A percentile compares a stretch with the other conserved stretches of the same genome.
Evolutionary conservation across 2,113 vertebrate genomes (phyloP).

Genomic region (Okapia johnstoni): DNA sequence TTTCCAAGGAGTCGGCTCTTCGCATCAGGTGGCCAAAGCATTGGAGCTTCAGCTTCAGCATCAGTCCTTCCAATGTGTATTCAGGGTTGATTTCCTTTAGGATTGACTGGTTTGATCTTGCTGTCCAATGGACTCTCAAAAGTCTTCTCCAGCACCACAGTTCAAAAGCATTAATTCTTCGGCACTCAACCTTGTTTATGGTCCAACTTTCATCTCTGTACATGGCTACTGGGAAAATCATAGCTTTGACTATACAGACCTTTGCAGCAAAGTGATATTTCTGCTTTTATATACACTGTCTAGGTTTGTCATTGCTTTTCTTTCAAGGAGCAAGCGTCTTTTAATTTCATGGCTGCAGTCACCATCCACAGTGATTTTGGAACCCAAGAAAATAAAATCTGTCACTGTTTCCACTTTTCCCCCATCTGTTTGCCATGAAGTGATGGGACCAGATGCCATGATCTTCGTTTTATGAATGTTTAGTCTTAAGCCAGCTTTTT

Average conservation of each 20-base stretch:
- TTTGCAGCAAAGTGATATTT: neutral
- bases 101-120: neutral
- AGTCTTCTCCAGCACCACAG: neutral
- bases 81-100: neutral
- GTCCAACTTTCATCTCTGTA: neutral
- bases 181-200: neutral
- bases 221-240: neutral
- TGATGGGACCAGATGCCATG: neutral
- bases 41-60: neutral
- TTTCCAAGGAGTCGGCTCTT: neutral
- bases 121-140: neutral
- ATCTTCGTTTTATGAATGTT: neutral
- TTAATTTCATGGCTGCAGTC: neutral
- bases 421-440: neutral
- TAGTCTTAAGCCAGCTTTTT: neutral
- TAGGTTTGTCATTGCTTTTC: neutral
- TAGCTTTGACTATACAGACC: neutral
- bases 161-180: neutral
- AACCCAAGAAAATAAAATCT: neutral
- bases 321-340: neutral
- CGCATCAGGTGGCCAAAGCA: neutral
- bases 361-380: neutral
- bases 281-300: neutral
- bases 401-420: neutral
- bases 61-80: neutral